Conservation (phyloP, 2,888 invertebrate genomes). For the Cephus rjabovi region DNA sequence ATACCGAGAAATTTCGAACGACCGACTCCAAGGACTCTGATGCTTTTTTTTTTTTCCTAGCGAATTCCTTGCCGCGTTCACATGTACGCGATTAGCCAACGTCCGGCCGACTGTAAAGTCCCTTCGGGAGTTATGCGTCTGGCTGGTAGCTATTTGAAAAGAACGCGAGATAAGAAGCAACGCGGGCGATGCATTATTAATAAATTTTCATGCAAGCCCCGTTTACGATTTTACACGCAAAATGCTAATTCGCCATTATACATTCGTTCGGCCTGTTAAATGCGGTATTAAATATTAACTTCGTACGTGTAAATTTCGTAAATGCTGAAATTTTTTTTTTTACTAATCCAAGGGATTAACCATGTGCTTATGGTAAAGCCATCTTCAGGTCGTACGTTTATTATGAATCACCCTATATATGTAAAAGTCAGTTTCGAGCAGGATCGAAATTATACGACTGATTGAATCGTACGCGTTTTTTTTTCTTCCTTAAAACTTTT, state of each 20-base stretch:
- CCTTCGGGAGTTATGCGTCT: not conserved
- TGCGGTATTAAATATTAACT: not conserved
- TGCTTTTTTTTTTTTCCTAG: not conserved
- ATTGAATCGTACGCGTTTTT: not conserved
- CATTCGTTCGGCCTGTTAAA: conserved; percentile 27
- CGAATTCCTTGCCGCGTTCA: not conserved
- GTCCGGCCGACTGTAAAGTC: not conserved
- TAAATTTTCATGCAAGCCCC: conserved; percentile 46
- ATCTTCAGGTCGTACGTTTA: not conserved
- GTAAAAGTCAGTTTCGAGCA: not conserved
- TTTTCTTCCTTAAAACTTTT: not conserved
- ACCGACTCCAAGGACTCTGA: too few relatives aligned
- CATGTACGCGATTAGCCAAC: not conserved
- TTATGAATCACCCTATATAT: not conserved
- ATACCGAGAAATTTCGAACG: not conserved
- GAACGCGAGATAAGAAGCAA: not conserved
- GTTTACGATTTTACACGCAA: conserved; percentile 57
- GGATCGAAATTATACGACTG: not conserved
- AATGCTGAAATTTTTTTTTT: not conserved
- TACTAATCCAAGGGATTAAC: too few relatives aligned
- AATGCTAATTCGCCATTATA: conserved; percentile 57
- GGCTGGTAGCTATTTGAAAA: not conserved
- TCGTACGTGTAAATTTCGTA: not conserved
- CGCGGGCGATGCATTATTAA: conserved; percentile 56
- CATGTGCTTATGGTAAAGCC: not conserved